Conservation (phyloP, 2,888 invertebrate genomes). For the Eristalis pertinax region DNA sequence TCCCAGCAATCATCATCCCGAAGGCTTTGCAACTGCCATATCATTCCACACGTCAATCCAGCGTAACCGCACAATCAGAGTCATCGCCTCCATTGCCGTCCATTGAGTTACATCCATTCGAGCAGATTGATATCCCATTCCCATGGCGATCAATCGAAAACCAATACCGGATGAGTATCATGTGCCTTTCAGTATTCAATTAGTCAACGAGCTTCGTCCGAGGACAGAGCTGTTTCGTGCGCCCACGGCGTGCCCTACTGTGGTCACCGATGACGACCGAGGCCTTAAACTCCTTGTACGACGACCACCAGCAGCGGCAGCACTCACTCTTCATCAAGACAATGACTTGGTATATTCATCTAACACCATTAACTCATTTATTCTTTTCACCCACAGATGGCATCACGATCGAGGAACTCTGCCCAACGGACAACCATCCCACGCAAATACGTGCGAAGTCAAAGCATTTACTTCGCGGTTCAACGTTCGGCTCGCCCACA, state of each 20-base stretch:
- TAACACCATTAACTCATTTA: background rate
- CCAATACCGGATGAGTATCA: background rate
- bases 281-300: too few relatives aligned
- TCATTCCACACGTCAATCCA: background rate
- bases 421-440: conserved; percentile 75
- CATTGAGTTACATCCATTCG: background rate
- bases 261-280: too few relatives aligned
- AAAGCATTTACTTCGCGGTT: conserved; percentile 78
- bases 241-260: too few relatives aligned
- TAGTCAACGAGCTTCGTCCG: background rate
- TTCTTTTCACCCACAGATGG: conserved; percentile 76
- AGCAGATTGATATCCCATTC: background rate
- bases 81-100: background rate
- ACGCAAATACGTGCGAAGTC: conserved; percentile 77
- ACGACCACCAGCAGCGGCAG: background rate
- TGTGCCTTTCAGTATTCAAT: background rate
- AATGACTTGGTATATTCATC: background rate
- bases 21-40: background rate
- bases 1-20: background rate
- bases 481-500: conserved; percentile 77
- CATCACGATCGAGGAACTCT: conserved; percentile 79
- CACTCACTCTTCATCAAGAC: background rate
- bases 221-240: too few relatives aligned
- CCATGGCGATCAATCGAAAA: background rate
- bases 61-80: background rate